Percentiles rank a stretch among this genome's conserved stretches.
Conservation (phyloP, 2,888 invertebrate genomes). For the Bedellia somnulentella region DNA sequence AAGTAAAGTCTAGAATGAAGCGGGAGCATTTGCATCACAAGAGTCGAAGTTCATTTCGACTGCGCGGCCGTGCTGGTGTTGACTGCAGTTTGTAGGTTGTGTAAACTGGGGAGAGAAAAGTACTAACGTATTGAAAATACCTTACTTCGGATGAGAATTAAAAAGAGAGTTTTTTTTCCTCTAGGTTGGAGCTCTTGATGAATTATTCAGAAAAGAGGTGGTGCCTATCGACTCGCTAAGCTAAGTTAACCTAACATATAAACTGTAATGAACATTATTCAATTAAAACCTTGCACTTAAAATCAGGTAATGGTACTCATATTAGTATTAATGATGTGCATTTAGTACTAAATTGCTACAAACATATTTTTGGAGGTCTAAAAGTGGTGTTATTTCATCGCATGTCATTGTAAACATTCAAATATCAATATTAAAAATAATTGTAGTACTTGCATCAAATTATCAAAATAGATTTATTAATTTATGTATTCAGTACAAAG, state of each 20-base stretch:
- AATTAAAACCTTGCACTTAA: neutral
- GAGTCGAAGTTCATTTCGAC: conserved; percentile 17
- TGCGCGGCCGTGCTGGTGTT: conserved; percentile 2
- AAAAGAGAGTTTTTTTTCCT: neutral
- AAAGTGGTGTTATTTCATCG: too few relatives aligned
- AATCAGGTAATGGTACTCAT: too few relatives aligned
- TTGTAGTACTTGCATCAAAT: too few relatives aligned
- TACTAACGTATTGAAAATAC: neutral
- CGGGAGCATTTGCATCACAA: conserved; percentile 23
- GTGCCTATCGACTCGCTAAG: neutral
- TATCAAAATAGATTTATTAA: too few relatives aligned
- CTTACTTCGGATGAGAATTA: neutral
- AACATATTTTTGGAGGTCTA: too few relatives aligned
- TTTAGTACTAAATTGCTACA: too few relatives aligned
- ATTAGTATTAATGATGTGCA: too few relatives aligned
- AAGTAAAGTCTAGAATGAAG: conserved; percentile 3
- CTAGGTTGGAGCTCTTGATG: neutral
- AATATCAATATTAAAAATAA: too few relatives aligned
- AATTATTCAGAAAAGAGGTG: neutral
- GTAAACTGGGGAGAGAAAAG: neutral
- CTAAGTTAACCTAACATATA: neutral
- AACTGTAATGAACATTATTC: neutral
- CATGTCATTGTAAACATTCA: too few relatives aligned
- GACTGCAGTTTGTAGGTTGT: neutral
- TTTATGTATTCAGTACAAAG: too few relatives aligned